Evolutionary conservation across 1,140 invertebrate species (phyloP).

Genomic region (Acromyrmex charruanus): DNA sequence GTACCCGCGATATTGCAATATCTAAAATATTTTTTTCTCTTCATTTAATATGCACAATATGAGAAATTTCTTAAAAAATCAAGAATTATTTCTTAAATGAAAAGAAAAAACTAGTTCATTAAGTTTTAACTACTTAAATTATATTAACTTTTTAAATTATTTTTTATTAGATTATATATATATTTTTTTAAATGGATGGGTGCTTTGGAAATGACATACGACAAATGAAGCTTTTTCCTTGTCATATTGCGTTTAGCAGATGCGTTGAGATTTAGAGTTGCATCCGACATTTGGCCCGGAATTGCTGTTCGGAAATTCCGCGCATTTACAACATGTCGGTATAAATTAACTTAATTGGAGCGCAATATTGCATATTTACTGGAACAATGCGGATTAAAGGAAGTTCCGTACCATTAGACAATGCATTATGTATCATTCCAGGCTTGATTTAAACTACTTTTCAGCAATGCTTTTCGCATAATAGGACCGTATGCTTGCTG

Average conservation of each 20-base stretch:
- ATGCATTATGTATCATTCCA: conserved; percentile 29
- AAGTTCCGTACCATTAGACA: conserved; percentile 12
- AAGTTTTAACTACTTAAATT: background rate
- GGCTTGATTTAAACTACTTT: conserved; percentile 23
- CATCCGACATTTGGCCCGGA: conserved; percentile 20
- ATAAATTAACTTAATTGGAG: conserved; percentile 45
- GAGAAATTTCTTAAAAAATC: background rate
- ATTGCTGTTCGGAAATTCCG: conserved; percentile 29
- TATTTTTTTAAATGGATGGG: background rate
- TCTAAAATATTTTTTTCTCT: background rate
- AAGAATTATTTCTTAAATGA: background rate
- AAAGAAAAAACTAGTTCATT: conserved; percentile 2
- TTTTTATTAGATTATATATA: background rate
- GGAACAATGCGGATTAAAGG: conserved; percentile 13
- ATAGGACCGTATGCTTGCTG: background rate
- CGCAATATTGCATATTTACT: conserved; percentile 3
- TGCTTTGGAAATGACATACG: background rate
- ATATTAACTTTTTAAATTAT: background rate
- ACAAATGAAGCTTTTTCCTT: background rate
- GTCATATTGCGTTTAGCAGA: conserved; percentile 6
- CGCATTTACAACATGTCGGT: conserved; percentile 31
- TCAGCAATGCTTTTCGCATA: background rate
- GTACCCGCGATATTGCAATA: too few species aligned
- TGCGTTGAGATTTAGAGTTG: background rate
- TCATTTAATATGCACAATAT: background rate